Evolutionary conservation across 23 tunicate genomes (phyloP).

Genomic region (Phallusia fumigata): DNA sequence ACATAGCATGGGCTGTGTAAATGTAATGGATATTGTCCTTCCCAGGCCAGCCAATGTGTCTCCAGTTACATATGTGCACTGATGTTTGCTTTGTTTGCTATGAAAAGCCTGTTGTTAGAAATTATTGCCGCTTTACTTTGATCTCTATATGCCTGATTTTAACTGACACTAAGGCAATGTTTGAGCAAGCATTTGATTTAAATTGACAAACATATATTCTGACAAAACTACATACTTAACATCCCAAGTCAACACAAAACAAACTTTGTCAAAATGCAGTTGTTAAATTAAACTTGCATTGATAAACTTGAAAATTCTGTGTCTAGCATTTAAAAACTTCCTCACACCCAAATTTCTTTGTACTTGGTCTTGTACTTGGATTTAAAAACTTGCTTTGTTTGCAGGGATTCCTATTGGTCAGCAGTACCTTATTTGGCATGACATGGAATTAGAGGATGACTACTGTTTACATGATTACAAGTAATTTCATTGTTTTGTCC

Average conservation of each 20-base stretch:
- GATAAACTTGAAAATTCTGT: no score
- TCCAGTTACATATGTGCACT: background rate
- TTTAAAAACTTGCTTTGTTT: no score
- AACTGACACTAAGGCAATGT: no score
- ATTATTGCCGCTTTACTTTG: background rate
- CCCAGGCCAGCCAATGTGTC: background rate
- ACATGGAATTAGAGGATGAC: constrained; percentile 83
- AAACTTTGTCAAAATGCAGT: no score
- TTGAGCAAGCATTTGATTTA: no score
- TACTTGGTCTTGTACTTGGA: no score
- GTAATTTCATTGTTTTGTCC: constrained; percentile 30
- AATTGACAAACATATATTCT: no score
- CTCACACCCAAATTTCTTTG: no score
- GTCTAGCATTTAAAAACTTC: no score
- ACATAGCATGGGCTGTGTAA: constrained; percentile 5
- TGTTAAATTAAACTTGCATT: no score
- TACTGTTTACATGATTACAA: constrained; percentile 80
- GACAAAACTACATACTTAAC: no score
- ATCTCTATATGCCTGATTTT: background rate
- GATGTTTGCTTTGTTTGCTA: background rate
- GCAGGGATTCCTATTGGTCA: constrained; percentile 85
- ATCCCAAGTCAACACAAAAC: no score
- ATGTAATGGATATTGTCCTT: constrained; percentile 1
- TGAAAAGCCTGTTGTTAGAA: background rate
- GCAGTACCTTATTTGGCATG: constrained; percentile 89